Evolutionary conservation across 2,113 vertebrate species (phyloP), one percentile per base, ranked within the genome.

Genomic region (Solenodon paradoxus): DNA sequence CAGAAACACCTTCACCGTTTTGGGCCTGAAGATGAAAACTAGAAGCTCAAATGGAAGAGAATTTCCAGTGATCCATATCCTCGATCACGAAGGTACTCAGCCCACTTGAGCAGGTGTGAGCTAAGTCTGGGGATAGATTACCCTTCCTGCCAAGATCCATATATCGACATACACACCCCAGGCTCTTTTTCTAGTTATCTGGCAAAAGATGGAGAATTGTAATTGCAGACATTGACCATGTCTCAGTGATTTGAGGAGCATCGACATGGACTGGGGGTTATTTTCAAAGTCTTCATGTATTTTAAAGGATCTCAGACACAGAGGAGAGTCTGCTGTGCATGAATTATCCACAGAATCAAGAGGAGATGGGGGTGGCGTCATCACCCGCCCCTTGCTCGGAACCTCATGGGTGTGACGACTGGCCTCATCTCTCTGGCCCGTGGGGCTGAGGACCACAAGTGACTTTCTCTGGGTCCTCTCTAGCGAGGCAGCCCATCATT

Each of bases 11-110:
- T 79, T 61, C n/a, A 20, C 26, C 6, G 1, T 26, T n/a, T 35
- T 7, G 26, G 9, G 32, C 12, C 63, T 9, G 40, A 22, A 53
- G 61, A 42, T 53, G 24, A 38, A 51, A 42, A 32, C 35, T 15
- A 9, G 90, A 59, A 8, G 10, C 19, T 16, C 26, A 16, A 40
- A 22, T n/a, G n/a, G n/a, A n/a, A n/a, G n/a, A n/a, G n/a, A n/a
- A n/a, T n/a, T n/a, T n/a, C n/a, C n/a, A n/a, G n/a, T 0, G 19
- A 57, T 17, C 20, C 1, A 0, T 30, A 10, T 22, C 16, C 55
- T 75, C 51, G 22, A 5, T 0, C 28, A 6, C 35, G 30, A n/a
- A 57, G 40, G 2, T 8, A 8, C 57, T 49, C 49, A 63, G 83
- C 6, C 20, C 32, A 55, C 61, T 80, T n/a, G 20, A 20, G 9